Base-by-base conservation (phyloP, 1,140 invertebrate species). In the Eupristina koningsbergeri region DNA sequence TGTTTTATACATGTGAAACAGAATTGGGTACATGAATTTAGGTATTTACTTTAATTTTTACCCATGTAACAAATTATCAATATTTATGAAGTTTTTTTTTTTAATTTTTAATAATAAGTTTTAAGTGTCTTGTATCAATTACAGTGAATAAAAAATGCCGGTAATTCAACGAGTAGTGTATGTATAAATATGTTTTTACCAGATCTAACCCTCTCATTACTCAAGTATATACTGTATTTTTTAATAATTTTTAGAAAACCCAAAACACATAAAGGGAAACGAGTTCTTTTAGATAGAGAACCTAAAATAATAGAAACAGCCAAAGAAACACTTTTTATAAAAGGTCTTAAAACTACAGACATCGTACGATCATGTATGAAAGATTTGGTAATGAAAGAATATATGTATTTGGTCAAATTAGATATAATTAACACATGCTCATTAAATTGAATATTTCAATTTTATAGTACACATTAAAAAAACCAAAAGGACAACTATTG, bases 241-340 rank as follows among this genome's bases (percentile, higher is more conserved):
- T 13, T 73, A 84, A 74, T 34, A 34, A 53, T 69, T 36, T 93
- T 77, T 88, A 97, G 96, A 83, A 98, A 98, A 94, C 96, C 98
- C 0, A 97, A 95, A 88, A 98, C 97, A 36, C 95, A 96, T 39
- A 96, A 95, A 91, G 98, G 97, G 58, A 99, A 99, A 92, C 95
- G 96, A 86, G 94, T 95, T 73, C 90, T 99, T 47, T 90, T 96
- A 79, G 95, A 95, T 34, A 94, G 95, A 87, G 97, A 97, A 89
- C 96, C 98, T 0, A 97, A 99, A 92, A 90, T 98, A 9, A 94
- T 97, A 86, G 98, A 99, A 94, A 96, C 97, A 89, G 93, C 95
- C 2, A 99, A 99, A 89, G 95, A 95, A 89, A 94, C 96, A 64
- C 90, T 99, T 78, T 97, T 98, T 89, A 92, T 99, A 31, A 95